Conservation (phyloP, 1,140 invertebrate genomes). For the Cyphomyrmex costatus region DNA sequence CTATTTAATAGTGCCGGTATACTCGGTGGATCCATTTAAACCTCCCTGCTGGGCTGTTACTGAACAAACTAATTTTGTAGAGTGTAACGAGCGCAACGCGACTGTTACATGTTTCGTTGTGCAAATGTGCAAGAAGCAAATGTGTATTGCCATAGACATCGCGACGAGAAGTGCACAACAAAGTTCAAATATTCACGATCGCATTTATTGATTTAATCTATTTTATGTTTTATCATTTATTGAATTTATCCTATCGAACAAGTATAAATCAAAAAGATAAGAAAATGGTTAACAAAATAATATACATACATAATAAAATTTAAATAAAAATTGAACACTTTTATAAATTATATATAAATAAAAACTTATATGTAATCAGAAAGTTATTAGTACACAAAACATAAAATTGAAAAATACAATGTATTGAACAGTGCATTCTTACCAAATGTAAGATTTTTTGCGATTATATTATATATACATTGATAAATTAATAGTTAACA, state of each 20-base stretch:
- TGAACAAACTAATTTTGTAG: slow-evolving; percentile 57
- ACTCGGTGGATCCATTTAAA: slow-evolving; percentile 47
- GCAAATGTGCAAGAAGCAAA: slow-evolving; percentile 37
- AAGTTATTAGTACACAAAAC: background rate
- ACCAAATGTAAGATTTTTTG: background rate
- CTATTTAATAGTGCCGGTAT: slow-evolving; percentile 44
- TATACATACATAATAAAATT: background rate
- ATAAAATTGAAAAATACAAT: background rate
- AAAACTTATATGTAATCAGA: background rate
- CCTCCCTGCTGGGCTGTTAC: slow-evolving; percentile 40
- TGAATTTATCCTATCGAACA: background rate
- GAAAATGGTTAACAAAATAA: background rate
- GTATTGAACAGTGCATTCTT: background rate
- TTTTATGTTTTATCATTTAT: background rate
- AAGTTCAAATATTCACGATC: background rate
- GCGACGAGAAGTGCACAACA: background rate
- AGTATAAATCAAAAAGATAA: background rate
- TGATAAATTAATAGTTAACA: background rate
- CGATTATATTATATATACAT: background rate
- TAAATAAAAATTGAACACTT: slow-evolving; percentile 4
- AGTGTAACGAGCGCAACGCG: slow-evolving; percentile 37
- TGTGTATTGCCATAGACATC: slow-evolving; percentile 1
- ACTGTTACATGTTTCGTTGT: slow-evolving; percentile 27
- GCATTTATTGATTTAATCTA: background rate
- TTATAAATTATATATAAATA: slow-evolving; percentile 25